Evolutionary conservation across 1,140 invertebrate genomes (phyloP), one percentile per base, ranked within the genome.

Genomic region (Oedothorax gibbosus): DNA sequence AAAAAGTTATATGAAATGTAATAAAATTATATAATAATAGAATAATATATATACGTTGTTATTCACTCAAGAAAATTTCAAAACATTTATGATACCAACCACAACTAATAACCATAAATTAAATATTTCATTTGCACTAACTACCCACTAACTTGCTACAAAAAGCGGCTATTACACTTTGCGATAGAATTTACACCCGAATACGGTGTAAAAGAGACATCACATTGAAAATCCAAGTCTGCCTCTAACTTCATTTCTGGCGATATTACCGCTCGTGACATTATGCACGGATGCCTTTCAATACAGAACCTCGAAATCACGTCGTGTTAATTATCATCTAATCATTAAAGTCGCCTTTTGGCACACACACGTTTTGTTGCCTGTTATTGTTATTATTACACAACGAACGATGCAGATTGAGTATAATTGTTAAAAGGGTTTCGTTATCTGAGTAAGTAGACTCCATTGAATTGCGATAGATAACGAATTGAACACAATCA

Each of bases 261-360:
- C 51, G 5, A 14, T 54, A 57, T 10, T 2, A 54, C 54, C 77
- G 20, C 21, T 81, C 66, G 78, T 81, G 66, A 69, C 66, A 49
- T n/a, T n/a, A 69, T 62, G 78, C 66, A 81, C 78, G 78, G 56
- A 50, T 71, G 66, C 11, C 56, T 81, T 65, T 81, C 78, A 71
- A 81, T 81, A 81, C 35, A 54, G 54, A 57, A n/a, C 53, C 11
- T 12, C 20, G 62, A 56, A 35, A 35, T 60, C 78, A 81, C 78
- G 78, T 81, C 35, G 49, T 18, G 64, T 71, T 81, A 81, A 81
- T 81, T 81, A 81, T 49, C 54, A 50, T 35, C 51, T 69, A 81
- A 81, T 71, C 66, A 68, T 81, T 81, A 81, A 60, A 62, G 77
- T 66, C 50, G 35, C 54, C 20, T 54, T 77, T 75, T 75, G 54